Base-by-base conservation (phyloP, 2,888 invertebrate species). In the Scrobipalpa costella region DNA sequence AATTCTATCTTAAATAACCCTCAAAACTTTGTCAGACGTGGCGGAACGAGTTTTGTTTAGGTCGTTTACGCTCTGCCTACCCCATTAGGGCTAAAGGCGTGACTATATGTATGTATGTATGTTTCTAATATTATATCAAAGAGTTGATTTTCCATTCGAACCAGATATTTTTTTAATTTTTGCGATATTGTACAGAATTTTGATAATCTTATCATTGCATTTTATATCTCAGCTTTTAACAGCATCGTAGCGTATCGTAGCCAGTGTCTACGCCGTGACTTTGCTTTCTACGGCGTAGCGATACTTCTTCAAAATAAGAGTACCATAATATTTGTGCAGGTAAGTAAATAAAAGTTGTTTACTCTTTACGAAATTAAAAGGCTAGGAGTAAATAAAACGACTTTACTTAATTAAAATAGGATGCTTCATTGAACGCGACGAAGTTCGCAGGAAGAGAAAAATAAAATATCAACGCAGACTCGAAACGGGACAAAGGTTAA, bases 401-500 rank as follows among this genome's bases (percentile, higher is more conserved):
- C 2, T 44, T n/a, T 44, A 44, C 44, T 15, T 44, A 44, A 44
- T 15, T 44, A 44, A 44, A n/a, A 44, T 40, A 0, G 40, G 11
- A 15, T 15, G 15, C 9, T 44, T 44, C 15, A 44, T 44, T 44
- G 15, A 44, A 44, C 44, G 15, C 44, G 15, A 15, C 44, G 44
- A n/a, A 44, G 15, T 5, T 44, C 44, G 44, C n/a, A 40, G 15
- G n/a, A 44, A 13, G 9, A n/a, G 15, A 63, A 52, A 61, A 64
- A 64, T 62, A 59, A 34, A 34, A 59, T 64, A 66, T 66, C 62
- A 34, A 59, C 57, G 61, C 44, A 50, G 50, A 65, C 61, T 36
- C 57, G 62, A 70, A 68, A 65, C 64, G 67, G 63, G 61, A 70
- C 68, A 66, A 62, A 73, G 75, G 74, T 74, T 73, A 71, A 68